phyloP scores from a whole-genome alignment of 1,140 invertebrate genomes.

The Danaus melanippus region DNA sequence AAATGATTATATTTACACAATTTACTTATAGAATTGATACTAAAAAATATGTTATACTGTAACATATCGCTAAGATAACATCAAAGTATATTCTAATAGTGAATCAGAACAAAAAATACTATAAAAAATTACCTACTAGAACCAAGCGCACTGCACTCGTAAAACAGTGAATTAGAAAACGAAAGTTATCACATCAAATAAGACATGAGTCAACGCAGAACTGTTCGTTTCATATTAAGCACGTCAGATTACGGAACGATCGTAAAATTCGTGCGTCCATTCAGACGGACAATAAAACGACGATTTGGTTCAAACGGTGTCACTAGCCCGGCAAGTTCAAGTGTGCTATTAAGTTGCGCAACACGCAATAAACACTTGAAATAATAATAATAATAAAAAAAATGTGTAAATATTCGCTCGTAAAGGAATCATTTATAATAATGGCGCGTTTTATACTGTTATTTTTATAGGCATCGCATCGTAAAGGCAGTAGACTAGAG shows the following conservation, averaged over 20 bases:
- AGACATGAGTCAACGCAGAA: conserved; percentile 35
- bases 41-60: conserved; percentile 15
- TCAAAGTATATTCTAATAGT: too few relatives aligned
- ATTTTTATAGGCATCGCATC: conserved; percentile 62
- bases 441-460: conserved; percentile 55
- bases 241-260: conserved; percentile 57
- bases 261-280: conserved; percentile 65
- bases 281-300: conserved; percentile 64
- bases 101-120: too few relatives aligned
- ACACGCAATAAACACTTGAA: conserved; percentile 57
- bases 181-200: conserved; percentile 50
- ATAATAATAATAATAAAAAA: conserved; percentile 44
- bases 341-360: conserved; percentile 64
- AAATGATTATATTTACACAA: conserved; percentile 30
- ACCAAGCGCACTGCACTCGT: too few relatives aligned
- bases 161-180: conserved; percentile 34
- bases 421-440: conserved; percentile 63
- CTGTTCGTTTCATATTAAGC: conserved; percentile 44
- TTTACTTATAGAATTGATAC: conserved; percentile 23
- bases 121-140: too few relatives aligned
- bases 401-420: conserved; percentile 50
- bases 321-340: conserved; percentile 67
- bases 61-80: too few relatives aligned
- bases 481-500: conserved; percentile 62
- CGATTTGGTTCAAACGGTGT: conserved; percentile 67